These are phyloP conservation scores for Scaptomyza graminum DNA, from an alignment of 1,140 invertebrate genomes.

Conservation along the genomic window DNA sequence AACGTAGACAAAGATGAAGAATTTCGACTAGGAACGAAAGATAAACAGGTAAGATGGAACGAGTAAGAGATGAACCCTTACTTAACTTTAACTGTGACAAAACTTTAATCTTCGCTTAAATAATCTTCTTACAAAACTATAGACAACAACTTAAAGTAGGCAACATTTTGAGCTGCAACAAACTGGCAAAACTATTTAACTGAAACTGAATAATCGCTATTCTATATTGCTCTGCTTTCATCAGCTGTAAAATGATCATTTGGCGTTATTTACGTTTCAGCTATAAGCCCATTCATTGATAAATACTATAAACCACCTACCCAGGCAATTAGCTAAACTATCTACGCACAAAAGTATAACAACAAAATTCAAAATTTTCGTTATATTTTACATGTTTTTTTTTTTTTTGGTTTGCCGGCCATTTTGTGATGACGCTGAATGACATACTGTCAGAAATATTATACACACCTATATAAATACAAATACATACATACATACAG, in stretches of 20 bases:
- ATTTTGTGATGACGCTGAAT: slow-evolving; percentile 68
- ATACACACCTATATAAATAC: background rate
- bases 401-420: slow-evolving; percentile 56
- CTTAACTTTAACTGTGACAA: too few species aligned
- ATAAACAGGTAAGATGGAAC: too few species aligned
- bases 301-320: slow-evolving; percentile 6
- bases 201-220: background rate
- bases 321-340: slow-evolving; percentile 30
- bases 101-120: too few species aligned
- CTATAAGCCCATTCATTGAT: slow-evolving; percentile 28
- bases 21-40: background rate
- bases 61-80: too few species aligned
- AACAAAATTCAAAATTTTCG: slow-evolving; percentile 32
- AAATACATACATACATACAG: background rate
- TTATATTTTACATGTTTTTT: slow-evolving; percentile 43
- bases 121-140: too few species aligned
- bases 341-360: background rate
- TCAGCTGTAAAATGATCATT: slow-evolving; percentile 18
- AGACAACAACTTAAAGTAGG: slow-evolving; percentile 29
- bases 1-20: background rate
- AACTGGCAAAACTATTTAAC: slow-evolving; percentile 19
- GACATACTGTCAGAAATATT: slow-evolving; percentile 26
- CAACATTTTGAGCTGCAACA: slow-evolving; percentile 1
- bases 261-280: slow-evolving; percentile 24
- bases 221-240: background rate